Base-by-base conservation (phyloP, 1,140 invertebrate genomes). In the Rhizoglyphus robini region DNA sequence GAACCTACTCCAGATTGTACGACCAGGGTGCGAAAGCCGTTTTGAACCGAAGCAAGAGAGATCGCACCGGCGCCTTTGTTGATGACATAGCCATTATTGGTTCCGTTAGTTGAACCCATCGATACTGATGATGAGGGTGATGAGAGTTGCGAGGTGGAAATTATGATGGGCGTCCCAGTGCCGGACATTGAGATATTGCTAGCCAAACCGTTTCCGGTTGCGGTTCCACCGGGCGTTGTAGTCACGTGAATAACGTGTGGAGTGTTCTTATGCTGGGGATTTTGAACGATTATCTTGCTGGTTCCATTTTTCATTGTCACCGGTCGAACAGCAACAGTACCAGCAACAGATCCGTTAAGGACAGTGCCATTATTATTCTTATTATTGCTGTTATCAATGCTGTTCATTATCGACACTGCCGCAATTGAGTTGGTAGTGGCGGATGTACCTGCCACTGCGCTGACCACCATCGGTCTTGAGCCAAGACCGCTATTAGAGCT, bases 261-360 rank as follows among this genome's bases (percentile, higher is more conserved):
- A 46, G 8, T 32, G 27, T 32, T 60, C 27, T 60, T 60, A 27
- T 29, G 15, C 30, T 60, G 58, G 23, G 58, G 58, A 60, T 60
- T 60, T 15, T 60, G 58, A 20, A 60, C 58, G 29, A 60, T 60
- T 4, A 60, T 60, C 3, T 15, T 60, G 29, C 29, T 60, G 13
- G 58, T 29, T n/a, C 58, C 29, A n/a, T 51, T 51, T 51, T 23
- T 27, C 23, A 51, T 51, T 11, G 2, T 51, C 8, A 51, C 36
- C 8, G 36, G 36, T 41, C 36, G 36, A 8, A 41, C 58, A 38
- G 31, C 1, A 13, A 4, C 29, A 32, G 27, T 29, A 34, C n/a
- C 29, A 60, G 31, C 54, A 58, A n/a, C 25, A n/a, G n/a, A n/a
- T n/a, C n/a, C n/a, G n/a, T n/a, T n/a, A n/a, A n/a, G n/a, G n/a